Conservation (phyloP, 2,113 vertebrate species). For the Xiphias gladius region DNA sequence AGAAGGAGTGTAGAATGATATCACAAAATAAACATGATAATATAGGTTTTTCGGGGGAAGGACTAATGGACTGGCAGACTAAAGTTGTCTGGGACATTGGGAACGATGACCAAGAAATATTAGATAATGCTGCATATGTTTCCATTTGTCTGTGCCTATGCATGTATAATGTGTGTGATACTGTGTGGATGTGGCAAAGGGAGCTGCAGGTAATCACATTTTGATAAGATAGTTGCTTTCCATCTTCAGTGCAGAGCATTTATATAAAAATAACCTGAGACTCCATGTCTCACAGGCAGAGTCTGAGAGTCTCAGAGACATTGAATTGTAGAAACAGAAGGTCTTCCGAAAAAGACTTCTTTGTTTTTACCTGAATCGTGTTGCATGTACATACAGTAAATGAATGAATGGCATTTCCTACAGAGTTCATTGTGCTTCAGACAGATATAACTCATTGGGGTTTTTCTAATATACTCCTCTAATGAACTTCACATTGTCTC, state of each 20-base stretch:
- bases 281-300: neutral
- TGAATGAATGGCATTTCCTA: conserved; percentile 68
- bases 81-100: neutral
- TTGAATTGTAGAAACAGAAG: neutral
- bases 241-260: conserved; percentile 3
- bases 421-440: conserved; percentile 52
- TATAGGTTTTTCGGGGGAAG: neutral
- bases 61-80: conserved; percentile 1
- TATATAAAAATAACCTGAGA: neutral
- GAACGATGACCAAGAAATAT: conserved; percentile 6
- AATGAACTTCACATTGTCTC: conserved; percentile 65
- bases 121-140: conserved; percentile 18
- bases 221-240: conserved; percentile 1
- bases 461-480: conserved; percentile 68
- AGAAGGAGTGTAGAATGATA: neutral
- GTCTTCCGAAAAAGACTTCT: conserved; percentile 38
- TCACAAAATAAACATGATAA: neutral
- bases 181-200: neutral
- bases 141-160: conserved; percentile 4
- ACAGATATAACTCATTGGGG: conserved; percentile 42
- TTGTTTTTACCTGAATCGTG: conserved; percentile 28
- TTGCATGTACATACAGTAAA: conserved; percentile 16
- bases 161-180: conserved; percentile 23
- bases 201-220: conserved; percentile 16
- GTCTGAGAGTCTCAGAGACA: neutral